Base-by-base conservation (phyloP, 2,888 invertebrate species). In the Muscina levida region DNA sequence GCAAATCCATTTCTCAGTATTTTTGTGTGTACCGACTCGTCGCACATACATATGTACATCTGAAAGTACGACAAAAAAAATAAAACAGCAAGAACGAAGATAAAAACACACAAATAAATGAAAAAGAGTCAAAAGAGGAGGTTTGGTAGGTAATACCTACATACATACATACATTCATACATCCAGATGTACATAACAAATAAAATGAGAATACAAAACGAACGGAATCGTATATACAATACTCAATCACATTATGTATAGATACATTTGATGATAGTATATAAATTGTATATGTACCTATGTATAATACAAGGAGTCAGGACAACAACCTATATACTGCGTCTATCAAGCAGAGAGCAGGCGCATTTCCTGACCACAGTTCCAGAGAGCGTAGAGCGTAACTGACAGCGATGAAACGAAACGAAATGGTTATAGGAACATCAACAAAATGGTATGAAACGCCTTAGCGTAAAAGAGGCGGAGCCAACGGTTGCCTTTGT, bases 291-390 rank as follows among this genome's bases (percentile, higher is more conserved):
- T n/a, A n/a, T n/a, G n/a, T n/a, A n/a, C n/a, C n/a, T n/a, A n/a
- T n/a, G n/a, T n/a, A n/a, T n/a, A n/a, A n/a, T 62, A 46, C 67
- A 62, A 77, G 71, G 67, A 74, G 73, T 56, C 67, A 74, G 81
- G 81, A 81, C 77, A 81, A 81, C 77, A 81, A 81, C 81, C 81
- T 74, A 72, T 66, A 76, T 48, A 46, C 66, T 59, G 19, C 53
- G 8, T 39, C 31, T 17, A 37, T 2, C 4, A 6, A 15, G 46
- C 17, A 19, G 24, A 59, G 74, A 74, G 77, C 81, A 77, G 26
- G 81, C 77, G 81, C 77, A 67, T 1, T 74, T 19, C 24, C 1
- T 24, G 2, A 56, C 37, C 39, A 44, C 66, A 39, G 59, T 1
- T 10, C 42, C 26, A 22, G 0, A 24, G 71, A 59, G 37, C 17